Evolutionary conservation across 2,797 vertebrate species (phyloP).

Genomic region (Hydrophis major): DNA sequence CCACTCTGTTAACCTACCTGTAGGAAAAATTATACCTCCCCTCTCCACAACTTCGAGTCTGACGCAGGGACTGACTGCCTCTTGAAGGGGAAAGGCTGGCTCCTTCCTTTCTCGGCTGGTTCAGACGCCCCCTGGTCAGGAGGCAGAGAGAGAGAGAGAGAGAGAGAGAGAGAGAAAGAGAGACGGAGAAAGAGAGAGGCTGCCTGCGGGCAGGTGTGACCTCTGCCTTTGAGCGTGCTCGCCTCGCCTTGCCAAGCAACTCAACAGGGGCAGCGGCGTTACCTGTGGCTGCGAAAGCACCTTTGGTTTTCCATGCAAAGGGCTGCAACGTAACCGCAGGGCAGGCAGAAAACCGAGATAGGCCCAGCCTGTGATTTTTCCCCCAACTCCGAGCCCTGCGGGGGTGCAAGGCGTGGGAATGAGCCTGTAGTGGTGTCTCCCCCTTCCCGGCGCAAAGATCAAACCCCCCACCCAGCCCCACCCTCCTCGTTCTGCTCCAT

Average conservation of each 20-base stretch:
- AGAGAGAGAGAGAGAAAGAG: too few species aligned
- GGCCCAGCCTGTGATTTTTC: not conserved
- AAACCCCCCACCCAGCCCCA: too few species aligned
- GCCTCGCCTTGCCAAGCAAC: not conserved
- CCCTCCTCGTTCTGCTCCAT: not conserved
- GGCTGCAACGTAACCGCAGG: not conserved
- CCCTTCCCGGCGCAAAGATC: not conserved
- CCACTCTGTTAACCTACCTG: too few species aligned
- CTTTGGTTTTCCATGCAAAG: not conserved
- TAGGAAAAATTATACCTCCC: too few species aligned
- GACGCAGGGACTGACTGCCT: not conserved
- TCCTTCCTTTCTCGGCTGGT: not conserved
- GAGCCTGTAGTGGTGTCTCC: too few species aligned
- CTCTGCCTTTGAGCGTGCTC: not conserved
- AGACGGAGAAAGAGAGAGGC: too few species aligned
- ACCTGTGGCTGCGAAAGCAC: not conserved
- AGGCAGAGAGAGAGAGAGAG: too few species aligned
- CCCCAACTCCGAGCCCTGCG: not conserved
- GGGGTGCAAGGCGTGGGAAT: not conserved
- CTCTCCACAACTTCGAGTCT: not conserved
- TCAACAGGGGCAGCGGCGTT: not conserved
- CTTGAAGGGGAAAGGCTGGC: too few species aligned
- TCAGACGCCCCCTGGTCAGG: not conserved
- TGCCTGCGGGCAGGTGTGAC: not conserved
- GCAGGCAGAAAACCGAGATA: not conserved